phyloP scores from a whole-genome alignment of 2,113 vertebrate species.

The Athene cunicularia region DNA sequence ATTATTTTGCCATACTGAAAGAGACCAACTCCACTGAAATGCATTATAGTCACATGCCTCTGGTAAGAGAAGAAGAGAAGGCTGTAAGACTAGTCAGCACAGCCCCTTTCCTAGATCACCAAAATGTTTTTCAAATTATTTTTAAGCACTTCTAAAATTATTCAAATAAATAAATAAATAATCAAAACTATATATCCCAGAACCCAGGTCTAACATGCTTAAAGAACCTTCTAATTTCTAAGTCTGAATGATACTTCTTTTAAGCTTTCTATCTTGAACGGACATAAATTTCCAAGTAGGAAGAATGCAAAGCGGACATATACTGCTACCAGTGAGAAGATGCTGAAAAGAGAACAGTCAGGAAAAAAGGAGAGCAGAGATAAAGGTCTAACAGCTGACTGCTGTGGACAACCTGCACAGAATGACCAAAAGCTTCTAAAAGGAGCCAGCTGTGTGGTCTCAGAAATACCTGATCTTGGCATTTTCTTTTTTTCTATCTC shows the following conservation, averaged over 20 bases:
- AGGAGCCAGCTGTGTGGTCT: background rate
- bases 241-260: background rate
- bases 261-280: background rate
- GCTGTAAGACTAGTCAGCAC: background rate
- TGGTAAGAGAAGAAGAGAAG: background rate
- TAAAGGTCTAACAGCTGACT: background rate
- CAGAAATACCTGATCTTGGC: background rate
- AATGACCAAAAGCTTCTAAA: background rate
- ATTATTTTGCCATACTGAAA: background rate
- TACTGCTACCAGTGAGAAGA: background rate
- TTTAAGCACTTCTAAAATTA: background rate
- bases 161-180: background rate
- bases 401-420: background rate
- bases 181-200: background rate
- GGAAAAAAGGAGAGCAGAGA: background rate
- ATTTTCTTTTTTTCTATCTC: background rate
- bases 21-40: background rate
- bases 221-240: background rate
- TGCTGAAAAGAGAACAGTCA: background rate
- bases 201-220: background rate
- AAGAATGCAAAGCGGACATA: background rate
- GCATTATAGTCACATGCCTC: background rate
- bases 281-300: background rate
- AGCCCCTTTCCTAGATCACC: background rate
- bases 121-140: background rate